These are phyloP conservation scores for Gasterosteus aculeatus DNA, from an alignment of 2,113 vertebrate species.

Conservation along the genomic window DNA sequence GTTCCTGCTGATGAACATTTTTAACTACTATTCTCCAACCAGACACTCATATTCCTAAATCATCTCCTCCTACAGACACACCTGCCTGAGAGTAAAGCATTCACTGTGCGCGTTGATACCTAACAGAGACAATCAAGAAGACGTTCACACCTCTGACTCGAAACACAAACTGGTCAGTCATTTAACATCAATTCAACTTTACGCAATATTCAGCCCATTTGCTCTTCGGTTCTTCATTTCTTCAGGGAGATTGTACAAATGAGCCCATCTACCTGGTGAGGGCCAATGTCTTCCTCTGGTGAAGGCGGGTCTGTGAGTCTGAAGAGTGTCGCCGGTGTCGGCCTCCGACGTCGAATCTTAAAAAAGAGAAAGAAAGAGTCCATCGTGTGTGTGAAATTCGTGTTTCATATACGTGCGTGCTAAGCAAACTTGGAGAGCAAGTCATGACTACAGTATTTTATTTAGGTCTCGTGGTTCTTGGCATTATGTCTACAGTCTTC, in stretches of 20 bases:
- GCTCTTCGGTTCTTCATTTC: background rate
- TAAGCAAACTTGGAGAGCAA: background rate
- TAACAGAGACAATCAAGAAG: no score
- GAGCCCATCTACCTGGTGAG: conserved; percentile 64
- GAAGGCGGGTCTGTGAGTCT: conserved; percentile 88
- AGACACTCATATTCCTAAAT: background rate
- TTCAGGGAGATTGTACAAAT: background rate
- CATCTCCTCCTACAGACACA: background rate
- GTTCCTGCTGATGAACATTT: background rate
- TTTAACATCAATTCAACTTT: no score
- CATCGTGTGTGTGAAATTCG: background rate
- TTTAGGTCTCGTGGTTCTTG: background rate
- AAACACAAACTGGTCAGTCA: no score
- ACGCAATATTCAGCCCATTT: no score
- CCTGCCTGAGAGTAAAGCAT: background rate
- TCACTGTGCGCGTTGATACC: no score
- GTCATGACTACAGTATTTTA: background rate
- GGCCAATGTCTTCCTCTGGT: conserved; percentile 80
- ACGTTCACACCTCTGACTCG: no score
- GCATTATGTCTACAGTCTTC: background rate
- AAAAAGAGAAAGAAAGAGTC: conserved; percentile 5
- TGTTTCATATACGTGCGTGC: background rate
- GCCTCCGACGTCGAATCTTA: conserved; percentile 90
- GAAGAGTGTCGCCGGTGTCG: conserved; percentile 92
- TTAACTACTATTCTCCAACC: background rate